phyloP scores from a whole-genome alignment of 1,140 invertebrate species.

The Lepidurus apus region DNA sequence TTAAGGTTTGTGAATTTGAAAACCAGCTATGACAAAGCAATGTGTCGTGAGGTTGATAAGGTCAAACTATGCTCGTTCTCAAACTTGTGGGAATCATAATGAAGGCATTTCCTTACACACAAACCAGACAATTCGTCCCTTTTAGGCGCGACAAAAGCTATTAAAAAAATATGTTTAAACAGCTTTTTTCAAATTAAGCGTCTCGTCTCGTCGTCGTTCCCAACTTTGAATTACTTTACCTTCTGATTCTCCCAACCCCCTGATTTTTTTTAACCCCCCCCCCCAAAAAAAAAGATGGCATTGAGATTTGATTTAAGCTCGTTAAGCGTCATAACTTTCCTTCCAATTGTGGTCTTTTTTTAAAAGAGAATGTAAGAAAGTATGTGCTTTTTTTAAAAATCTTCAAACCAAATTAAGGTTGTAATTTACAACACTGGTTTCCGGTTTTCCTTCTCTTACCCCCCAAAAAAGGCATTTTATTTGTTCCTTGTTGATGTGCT shows the following conservation, averaged over 20 bases:
- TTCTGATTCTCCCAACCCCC: too few species aligned
- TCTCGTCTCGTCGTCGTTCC: too few species aligned
- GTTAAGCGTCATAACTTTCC: too few species aligned
- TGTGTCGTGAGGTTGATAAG: neutral
- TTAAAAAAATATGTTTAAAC: neutral
- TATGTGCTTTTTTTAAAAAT: too few species aligned
- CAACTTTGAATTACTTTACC: too few species aligned
- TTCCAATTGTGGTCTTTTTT: too few species aligned
- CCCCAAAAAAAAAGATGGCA: too few species aligned
- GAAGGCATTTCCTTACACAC: neutral
- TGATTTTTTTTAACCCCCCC: too few species aligned
- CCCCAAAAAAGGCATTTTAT: neutral
- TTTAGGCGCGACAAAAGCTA: slow-evolving; percentile 10
- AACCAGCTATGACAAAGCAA: neutral
- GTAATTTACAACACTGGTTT: neutral
- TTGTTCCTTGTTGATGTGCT: neutral
- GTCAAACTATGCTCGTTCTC: neutral
- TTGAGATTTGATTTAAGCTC: too few species aligned
- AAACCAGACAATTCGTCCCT: neutral
- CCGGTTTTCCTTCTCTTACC: neutral
- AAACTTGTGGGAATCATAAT: neutral
- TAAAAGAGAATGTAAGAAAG: too few species aligned
- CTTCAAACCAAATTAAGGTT: neutral
- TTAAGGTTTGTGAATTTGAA: neutral
- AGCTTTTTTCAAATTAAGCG: neutral